Evolutionary conservation across 2,113 vertebrate species (phyloP).

Genomic region (Corythoichthys haematopterus): DNA sequence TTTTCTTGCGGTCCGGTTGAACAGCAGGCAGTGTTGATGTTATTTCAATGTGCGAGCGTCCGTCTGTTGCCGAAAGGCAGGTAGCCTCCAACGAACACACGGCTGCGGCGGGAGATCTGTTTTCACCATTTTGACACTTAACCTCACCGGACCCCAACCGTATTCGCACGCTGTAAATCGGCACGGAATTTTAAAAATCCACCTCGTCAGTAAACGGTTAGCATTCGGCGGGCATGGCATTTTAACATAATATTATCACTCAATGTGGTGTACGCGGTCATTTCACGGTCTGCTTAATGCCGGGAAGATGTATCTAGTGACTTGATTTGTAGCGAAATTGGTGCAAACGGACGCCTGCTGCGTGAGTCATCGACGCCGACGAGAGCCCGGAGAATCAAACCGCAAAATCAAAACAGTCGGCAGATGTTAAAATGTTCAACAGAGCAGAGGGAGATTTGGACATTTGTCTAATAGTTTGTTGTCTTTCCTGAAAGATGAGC

Average conservation of each 20-base stretch:
- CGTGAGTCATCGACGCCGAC: conserved; percentile 1
- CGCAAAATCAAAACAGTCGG: conserved; percentile 2
- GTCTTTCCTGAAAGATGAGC: neutral
- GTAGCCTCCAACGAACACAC: neutral
- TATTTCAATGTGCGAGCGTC: conserved; percentile 5
- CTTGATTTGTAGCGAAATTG: neutral
- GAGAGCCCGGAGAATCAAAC: neutral
- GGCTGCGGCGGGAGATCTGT: conserved; percentile 1
- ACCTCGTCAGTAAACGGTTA: neutral
- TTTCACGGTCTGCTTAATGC: neutral
- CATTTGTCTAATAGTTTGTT: neutral
- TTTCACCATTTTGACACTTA: neutral
- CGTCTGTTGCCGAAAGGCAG: neutral
- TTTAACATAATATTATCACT: neutral
- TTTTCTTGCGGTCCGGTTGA: neutral
- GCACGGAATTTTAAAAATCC: neutral
- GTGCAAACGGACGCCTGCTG: neutral
- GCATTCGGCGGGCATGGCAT: neutral
- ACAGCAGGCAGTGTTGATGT: neutral
- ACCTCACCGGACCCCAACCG: neutral
- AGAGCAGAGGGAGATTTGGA: neutral
- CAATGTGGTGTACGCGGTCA: neutral
- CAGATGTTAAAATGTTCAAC: conserved; percentile 1
- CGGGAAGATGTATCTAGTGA: neutral
- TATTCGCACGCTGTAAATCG: neutral